Evolutionary conservation across 2,113 vertebrate genomes (phyloP).

Genomic region (Lepidiolamprologus cunningtoni): DNA sequence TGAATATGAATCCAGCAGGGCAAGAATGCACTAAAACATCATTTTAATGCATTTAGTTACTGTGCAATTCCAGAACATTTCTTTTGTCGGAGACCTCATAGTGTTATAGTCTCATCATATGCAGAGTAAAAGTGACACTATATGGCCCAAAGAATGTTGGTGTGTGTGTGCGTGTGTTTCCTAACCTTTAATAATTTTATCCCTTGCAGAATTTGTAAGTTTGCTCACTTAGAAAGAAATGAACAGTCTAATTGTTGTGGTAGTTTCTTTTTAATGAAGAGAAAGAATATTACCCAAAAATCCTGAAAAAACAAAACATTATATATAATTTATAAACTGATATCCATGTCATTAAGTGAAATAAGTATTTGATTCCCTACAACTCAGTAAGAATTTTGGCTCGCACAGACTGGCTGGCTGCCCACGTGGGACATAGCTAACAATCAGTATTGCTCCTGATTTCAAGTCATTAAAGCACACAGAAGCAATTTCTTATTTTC

Average conservation of each 20-base stretch:
- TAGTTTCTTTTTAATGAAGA: neutral
- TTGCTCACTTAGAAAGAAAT: neutral
- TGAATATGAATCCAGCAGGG: neutral
- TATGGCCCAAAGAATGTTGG: neutral
- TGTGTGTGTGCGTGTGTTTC: rapidly evolving
- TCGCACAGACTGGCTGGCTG: neutral
- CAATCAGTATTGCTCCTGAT: neutral
- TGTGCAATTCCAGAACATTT: neutral
- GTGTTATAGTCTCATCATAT: neutral
- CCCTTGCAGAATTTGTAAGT: neutral
- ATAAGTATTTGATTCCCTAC: neutral
- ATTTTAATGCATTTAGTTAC: neutral
- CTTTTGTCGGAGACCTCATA: neutral
- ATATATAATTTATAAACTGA: neutral
- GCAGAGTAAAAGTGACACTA: neutral
- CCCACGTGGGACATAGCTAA: neutral
- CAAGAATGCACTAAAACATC: neutral
- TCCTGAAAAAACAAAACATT: neutral
- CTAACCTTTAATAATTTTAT: neutral
- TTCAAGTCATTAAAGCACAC: neutral
- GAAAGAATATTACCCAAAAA: neutral
- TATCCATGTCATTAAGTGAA: neutral
- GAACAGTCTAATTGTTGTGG: neutral
- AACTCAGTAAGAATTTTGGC: neutral
- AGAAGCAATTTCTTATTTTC: neutral